These are phyloP conservation scores for Callospermophilus lateralis DNA, from an alignment of 2,113 vertebrate species.

Conservation along the genomic window DNA sequence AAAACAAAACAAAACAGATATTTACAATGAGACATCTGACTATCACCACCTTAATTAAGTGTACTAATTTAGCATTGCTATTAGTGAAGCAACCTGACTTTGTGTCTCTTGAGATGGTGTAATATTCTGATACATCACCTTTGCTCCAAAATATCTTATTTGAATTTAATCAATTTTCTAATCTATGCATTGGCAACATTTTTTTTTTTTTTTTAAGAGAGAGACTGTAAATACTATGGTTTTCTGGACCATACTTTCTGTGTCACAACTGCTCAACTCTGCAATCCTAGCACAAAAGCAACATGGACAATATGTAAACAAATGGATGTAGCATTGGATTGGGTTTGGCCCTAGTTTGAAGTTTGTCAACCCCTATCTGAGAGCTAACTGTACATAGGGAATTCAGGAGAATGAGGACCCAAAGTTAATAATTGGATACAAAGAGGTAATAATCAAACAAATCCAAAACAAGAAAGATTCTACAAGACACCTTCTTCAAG, in stretches of 20 bases:
- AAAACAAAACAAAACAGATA: not conserved
- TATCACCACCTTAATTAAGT: not conserved
- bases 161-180: slow-evolving; percentile 3
- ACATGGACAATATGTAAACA: not conserved
- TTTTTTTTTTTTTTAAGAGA: not conserved
- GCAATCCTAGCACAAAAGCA: not conserved
- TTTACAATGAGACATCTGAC: not conserved
- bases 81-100: not conserved
- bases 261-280: not conserved
- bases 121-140: not conserved
- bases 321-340: not conserved
- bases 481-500: not conserved
- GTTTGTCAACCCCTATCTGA: not conserved
- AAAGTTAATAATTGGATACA: not conserved
- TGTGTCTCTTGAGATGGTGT: not conserved
- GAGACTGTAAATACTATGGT: not conserved
- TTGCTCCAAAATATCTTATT: slow-evolving; percentile 43
- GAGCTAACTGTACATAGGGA: not conserved
- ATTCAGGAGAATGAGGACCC: not conserved
- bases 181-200: not conserved
- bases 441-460: slow-evolving; percentile 19
- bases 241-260: not conserved
- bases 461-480: not conserved
- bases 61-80: not conserved
- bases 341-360: not conserved